Evolutionary conservation across 2,888 invertebrate genomes (phyloP), one percentile per base, ranked within the genome.

Genomic region (Drosophila quinaria): DNA sequence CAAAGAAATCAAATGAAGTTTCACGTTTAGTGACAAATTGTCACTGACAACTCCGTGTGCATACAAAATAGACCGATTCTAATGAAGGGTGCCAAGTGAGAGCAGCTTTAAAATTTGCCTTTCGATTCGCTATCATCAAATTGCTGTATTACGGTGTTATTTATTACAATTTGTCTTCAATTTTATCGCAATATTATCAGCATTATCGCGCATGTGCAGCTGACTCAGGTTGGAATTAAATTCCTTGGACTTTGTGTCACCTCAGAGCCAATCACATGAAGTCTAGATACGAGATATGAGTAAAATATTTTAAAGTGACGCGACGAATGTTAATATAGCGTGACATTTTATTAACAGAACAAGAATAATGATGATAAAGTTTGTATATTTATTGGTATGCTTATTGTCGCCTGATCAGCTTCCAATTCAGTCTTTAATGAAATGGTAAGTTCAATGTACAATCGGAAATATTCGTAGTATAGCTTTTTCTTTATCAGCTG

Each of bases 221-320:
- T 76, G 76, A 67, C n/a, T 62, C 55, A 67, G 49, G 29, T 56
- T n/a, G 46, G 19, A 13, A 39, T 41, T 51, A 42, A 37, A 15
- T 37, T 42, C 13, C 46, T 19, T 72, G 72, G 67, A 74, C 74
- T 74, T 76, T 76, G 76, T 10, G 58, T 51, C 25, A 44, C 9
- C 35, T 33, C 17, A 35, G 25, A 25, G 49, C 25, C 37, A 47
- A 59, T 61, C 71, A 54, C 44, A 54, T 35, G 42, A 58, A 46
- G 10, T 5, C 6, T n/a, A 44, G 49, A 70, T 70, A 74, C 19
- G 17, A 39, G 49, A 70, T 70, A 74, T 17, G 17, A 39, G 15
- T 29, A 13, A 42, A 50, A 35, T 33, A 37, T 42, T 9, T 42
- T 2, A 25, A 35, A 47, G 19, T 69, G 69, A 49, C 70, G 61